Conservation (phyloP, 2,888 invertebrate genomes). For the Stenoptilia bipunctidactyla region DNA sequence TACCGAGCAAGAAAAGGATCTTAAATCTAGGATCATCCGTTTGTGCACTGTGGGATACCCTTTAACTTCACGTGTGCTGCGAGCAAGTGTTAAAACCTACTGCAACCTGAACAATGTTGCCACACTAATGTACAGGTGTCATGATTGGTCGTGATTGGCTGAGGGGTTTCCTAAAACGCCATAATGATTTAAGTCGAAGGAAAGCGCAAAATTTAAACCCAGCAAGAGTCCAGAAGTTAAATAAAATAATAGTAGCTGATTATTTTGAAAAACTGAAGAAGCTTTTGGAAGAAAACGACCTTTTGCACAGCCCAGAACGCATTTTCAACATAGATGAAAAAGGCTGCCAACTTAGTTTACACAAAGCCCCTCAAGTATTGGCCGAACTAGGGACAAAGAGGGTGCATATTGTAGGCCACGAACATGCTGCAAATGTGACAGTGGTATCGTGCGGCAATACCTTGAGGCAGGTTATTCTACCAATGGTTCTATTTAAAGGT, state of each 20-base stretch:
- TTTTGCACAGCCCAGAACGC: conserved; percentile 13
- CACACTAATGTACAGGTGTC: too few species aligned
- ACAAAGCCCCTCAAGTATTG: conserved; percentile 14
- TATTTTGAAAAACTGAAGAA: conserved; percentile 13
- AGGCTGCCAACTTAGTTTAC: conserved; percentile 7
- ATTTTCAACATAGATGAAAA: conserved; percentile 1
- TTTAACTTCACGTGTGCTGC: too few species aligned
- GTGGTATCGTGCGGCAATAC: conserved; percentile 15
- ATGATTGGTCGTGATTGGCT: too few species aligned
- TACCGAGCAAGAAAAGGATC: too few species aligned
- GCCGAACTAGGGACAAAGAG: conserved; percentile 14
- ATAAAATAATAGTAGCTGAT: conserved; percentile 5
- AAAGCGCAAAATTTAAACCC: conserved; percentile 2
- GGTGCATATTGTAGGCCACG: conserved; percentile 13
- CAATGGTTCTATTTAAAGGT: conserved; percentile 9
- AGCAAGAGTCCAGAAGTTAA: conserved; percentile 1
- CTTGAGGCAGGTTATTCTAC: conserved; percentile 10
- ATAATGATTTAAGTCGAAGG: too few species aligned
- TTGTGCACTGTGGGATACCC: too few species aligned
- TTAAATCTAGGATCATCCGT: too few species aligned
- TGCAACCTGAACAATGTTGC: too few species aligned
- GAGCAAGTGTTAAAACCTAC: too few species aligned
- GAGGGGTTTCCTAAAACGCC: too few species aligned
- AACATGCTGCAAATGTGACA: conserved; percentile 15
- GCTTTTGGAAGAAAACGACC: conserved; percentile 11